A percentile compares a stretch with the other conserved stretches of the same genome.
Conservation (phyloP, 2,797 vertebrate species). For the Channallabes apus region DNA sequence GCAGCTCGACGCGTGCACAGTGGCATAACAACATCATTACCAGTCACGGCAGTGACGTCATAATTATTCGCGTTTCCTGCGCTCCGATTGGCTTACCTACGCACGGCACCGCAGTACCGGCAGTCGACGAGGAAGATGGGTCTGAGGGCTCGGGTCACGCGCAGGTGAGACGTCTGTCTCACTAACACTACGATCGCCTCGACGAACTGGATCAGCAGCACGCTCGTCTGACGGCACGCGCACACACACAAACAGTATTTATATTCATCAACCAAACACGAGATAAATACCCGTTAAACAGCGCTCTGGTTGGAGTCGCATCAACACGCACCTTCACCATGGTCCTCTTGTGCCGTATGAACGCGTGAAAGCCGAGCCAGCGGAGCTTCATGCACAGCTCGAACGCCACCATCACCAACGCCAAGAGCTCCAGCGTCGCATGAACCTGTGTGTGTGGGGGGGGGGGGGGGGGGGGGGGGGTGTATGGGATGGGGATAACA, state of each 20-base stretch:
- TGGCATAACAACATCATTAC: not conserved
- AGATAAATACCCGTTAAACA: not conserved
- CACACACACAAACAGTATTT: slow-evolving; percentile 13
- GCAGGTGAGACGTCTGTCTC: slow-evolving; percentile 91
- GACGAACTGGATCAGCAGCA: slow-evolving; percentile 90
- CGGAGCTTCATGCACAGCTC: slow-evolving; percentile 96
- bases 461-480: no score
- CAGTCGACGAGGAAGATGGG: slow-evolving; percentile 98
- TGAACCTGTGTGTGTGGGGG: slow-evolving; percentile 78
- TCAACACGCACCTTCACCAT: slow-evolving; percentile 86
- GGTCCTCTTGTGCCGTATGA: slow-evolving; percentile 93
- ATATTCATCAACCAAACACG: not conserved
- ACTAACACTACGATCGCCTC: slow-evolving; percentile 96
- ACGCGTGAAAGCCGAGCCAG: slow-evolving; percentile 93
- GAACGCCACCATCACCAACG: slow-evolving; percentile 88
- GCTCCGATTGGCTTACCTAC: slow-evolving; percentile 75
- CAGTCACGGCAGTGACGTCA: not conserved
- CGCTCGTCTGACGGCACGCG: slow-evolving; percentile 75
- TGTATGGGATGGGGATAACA: no score
- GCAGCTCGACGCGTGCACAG: not conserved
- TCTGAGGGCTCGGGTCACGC: slow-evolving; percentile 92
- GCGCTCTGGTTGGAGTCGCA: accelerated
- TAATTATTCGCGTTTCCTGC: not conserved
- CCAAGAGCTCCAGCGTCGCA: slow-evolving; percentile 91
- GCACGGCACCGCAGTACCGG: slow-evolving; percentile 92